phyloP scores from a whole-genome alignment of 2,888 invertebrate genomes.

The Laothoe populi region DNA sequence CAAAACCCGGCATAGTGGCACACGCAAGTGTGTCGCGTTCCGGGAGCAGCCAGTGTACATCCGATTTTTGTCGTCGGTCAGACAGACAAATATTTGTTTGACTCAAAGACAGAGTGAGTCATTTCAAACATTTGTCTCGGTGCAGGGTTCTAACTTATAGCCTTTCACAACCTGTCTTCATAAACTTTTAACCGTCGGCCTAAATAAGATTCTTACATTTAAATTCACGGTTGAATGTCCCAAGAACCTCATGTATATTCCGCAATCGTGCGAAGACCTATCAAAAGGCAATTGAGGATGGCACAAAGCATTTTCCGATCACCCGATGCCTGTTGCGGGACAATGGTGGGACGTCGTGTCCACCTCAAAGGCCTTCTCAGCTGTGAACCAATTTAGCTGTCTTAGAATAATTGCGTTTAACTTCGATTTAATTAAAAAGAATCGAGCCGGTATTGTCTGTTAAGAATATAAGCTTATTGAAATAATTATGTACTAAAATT shows the following conservation, averaged over 20 bases:
- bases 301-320: conserved; percentile 8
- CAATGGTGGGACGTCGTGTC: not conserved
- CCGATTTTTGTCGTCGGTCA: no score
- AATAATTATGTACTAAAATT: no score
- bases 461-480: not conserved
- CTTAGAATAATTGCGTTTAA: not conserved
- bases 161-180: no score
- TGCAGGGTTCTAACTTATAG: no score
- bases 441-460: not conserved
- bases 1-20: no score
- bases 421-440: not conserved
- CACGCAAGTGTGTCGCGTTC: no score
- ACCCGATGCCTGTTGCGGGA: conserved; percentile 1
- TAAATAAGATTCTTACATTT: not conserved
- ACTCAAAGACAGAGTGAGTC: no score
- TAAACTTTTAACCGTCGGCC: no score
- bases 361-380: not conserved
- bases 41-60: no score
- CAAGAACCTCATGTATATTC: not conserved
- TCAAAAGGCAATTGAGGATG: not conserved
- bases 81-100: no score
- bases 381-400: not conserved
- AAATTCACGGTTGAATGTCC: not conserved
- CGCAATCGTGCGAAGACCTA: not conserved
- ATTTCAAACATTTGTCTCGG: no score